Percentiles rank a stretch among this genome's conserved stretches.
Evolutionary conservation across 2,888 invertebrate species (phyloP).

Genomic region (Luffia ferchaultella): DNA sequence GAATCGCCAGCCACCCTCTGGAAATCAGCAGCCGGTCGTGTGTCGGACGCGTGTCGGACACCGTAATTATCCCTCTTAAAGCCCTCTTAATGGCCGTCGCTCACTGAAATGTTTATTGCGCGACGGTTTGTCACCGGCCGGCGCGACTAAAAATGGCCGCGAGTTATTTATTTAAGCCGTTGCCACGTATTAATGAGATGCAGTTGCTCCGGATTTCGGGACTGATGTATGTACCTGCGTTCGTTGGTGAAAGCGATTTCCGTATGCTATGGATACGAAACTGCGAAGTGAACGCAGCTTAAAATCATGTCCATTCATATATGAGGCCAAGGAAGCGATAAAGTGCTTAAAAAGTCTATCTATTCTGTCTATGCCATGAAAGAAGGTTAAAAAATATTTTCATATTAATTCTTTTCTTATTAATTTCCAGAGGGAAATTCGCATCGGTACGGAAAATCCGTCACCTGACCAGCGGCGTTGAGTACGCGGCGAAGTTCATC

Average conservation of each 20-base stretch:
- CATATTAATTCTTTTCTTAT: too few relatives aligned
- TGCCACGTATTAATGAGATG: neutral
- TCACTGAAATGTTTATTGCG: constrained; percentile 32
- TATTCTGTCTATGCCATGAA: too few relatives aligned
- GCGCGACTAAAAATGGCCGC: neutral
- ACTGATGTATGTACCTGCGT: neutral
- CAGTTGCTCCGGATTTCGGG: neutral
- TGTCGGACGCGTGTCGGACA: too few relatives aligned
- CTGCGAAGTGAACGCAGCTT: too few relatives aligned
- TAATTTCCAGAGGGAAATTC: constrained; percentile 97
- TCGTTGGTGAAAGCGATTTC: neutral
- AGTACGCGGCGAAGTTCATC: constrained; percentile 96
- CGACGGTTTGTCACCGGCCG: constrained; percentile 17
- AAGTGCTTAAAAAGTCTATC: too few relatives aligned
- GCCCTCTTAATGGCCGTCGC: constrained; percentile 23
- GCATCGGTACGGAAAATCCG: constrained; percentile 93
- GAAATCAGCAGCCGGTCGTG: neutral
- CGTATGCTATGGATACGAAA: neutral
- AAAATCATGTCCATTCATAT: too few relatives aligned
- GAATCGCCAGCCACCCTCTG: neutral
- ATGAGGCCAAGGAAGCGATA: too few relatives aligned
- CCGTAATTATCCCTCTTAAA: constrained; percentile 34
- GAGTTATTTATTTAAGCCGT: neutral
- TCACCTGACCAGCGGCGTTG: constrained; percentile 84
- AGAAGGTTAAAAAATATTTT: too few relatives aligned